Evolutionary conservation across 2,113 vertebrate genomes (phyloP), one percentile per base, ranked within the genome.

Genomic region (Caranx ignobilis): DNA sequence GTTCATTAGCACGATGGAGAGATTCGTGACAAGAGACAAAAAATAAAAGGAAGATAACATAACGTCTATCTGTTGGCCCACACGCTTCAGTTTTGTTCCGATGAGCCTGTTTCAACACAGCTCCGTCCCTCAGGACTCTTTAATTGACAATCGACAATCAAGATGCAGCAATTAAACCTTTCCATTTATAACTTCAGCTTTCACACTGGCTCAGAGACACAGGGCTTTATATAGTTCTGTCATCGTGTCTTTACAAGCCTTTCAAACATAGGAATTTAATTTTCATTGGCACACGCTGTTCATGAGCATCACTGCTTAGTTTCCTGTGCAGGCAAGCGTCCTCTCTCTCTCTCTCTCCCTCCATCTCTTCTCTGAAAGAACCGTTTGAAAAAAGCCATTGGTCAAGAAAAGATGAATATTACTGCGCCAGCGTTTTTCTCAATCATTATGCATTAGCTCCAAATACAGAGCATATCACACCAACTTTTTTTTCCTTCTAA

Each of bases 381-480:
- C 74, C 59, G 15, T 19, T 18, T 71, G 64, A 70, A 72, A 72
- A 75, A 82, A 84, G 75, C 59, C 32, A 69, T 34, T 37, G 79
- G 82, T 81, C 68, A 85, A 54, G 54, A 88, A 68, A 54, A 83
- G 57, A 69, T 47, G 37, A 85, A 83, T 59, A 75, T 81, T 62
- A 80, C 73, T 47, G 59, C 9, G 68, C 48, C 71, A 82, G 84
- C 87, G 60, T 69, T 79, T 90, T 82, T 11, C 59, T 82, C 82
- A 87, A 77, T 89, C 83, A 89, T 85, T 79, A 85, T 87, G 83
- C 83, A 88, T 89, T 82, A 87, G 82, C 82, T 66, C 59, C 75
- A 81, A 79, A 84, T 75, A 78, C 77, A 75, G 54, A 61, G 37
- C 54, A 63, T 72, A 86, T 84, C 76, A 71, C 71, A 74, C 32